These are phyloP conservation scores for Capreolus pygargus DNA, from an alignment of 2,113 vertebrate genomes.

Conservation along the genomic window DNA sequence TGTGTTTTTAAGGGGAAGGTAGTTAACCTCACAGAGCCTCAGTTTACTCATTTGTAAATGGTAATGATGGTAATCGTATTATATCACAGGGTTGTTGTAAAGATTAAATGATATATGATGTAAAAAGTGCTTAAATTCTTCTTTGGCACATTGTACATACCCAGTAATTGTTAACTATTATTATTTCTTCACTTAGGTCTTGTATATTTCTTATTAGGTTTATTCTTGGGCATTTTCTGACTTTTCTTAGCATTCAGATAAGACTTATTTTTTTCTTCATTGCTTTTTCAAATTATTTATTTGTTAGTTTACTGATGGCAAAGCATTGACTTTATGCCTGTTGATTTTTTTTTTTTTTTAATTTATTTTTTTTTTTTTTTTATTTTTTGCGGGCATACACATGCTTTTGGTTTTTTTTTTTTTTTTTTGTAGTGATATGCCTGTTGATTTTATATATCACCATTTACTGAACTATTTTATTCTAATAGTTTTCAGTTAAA, in stretches of 20 bases:
- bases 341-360: too few relatives aligned
- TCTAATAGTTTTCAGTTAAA: background rate
- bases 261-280: background rate
- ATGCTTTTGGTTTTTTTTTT: too few relatives aligned
- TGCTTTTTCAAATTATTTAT: background rate
- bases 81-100: background rate
- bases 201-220: background rate
- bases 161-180: background rate
- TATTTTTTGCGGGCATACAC: too few relatives aligned
- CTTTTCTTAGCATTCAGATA: background rate
- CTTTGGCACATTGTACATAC: background rate
- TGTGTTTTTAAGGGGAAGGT: background rate
- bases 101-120: background rate
- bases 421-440: too few relatives aligned
- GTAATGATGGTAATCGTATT: background rate
- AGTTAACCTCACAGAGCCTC: background rate
- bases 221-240: background rate
- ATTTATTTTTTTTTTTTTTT: too few relatives aligned
- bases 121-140: background rate
- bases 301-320: background rate
- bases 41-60: background rate
- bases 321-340: background rate
- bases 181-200: background rate
- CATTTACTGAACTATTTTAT: background rate
- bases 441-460: background rate